Evolutionary conservation across 2,113 vertebrate species (phyloP).

Genomic region (Herpetotheres cachinnans): DNA sequence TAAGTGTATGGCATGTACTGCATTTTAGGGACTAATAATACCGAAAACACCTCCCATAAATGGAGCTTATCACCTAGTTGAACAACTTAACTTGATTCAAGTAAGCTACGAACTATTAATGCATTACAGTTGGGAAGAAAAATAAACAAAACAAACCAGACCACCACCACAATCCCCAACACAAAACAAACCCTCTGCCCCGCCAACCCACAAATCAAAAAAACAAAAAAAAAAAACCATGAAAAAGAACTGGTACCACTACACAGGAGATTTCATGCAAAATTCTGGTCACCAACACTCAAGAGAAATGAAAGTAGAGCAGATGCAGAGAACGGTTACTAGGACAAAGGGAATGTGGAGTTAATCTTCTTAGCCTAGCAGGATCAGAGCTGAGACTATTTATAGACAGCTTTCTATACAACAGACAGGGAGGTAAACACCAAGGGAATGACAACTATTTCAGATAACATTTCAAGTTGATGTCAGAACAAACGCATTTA

Average conservation of each 20-base stretch:
- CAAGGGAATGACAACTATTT: background rate
- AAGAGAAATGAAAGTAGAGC: constrained; percentile 10
- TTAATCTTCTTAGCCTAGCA: constrained; percentile 30
- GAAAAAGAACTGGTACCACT: background rate
- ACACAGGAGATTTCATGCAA: background rate
- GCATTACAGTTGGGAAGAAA: background rate
- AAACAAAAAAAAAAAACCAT: background rate
- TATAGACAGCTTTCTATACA: constrained; percentile 10
- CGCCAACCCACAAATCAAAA: background rate
- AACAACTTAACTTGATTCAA: background rate
- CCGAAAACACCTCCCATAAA: background rate
- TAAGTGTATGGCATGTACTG: background rate
- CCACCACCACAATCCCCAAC: background rate
- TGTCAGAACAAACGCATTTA: background rate
- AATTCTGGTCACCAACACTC: background rate
- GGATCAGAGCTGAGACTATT: background rate
- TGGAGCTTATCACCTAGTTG: background rate
- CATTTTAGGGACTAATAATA: background rate
- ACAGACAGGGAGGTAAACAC: background rate
- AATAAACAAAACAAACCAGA: background rate
- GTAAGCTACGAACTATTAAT: background rate
- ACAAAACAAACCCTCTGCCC: background rate
- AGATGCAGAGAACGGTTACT: background rate
- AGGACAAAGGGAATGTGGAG: constrained; percentile 7
- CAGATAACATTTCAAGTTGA: background rate